These are phyloP conservation scores for Acanthacorydalis orientalis DNA, from an alignment of 2,888 invertebrate species.

Conservation along the genomic window DNA sequence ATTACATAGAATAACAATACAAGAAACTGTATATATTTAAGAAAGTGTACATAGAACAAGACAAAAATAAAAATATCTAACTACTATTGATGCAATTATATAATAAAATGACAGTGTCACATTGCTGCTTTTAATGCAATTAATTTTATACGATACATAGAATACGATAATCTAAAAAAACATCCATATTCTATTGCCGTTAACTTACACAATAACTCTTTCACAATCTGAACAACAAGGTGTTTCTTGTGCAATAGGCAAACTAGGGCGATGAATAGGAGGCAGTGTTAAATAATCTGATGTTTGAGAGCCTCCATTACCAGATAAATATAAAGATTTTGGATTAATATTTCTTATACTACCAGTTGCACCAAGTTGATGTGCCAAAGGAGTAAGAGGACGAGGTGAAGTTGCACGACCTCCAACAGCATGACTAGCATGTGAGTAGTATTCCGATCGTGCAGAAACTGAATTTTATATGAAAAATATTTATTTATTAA, in stretches of 20 bases:
- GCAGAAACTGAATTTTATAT: constrained; percentile 1
- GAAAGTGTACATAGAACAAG: not conserved
- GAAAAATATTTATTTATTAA: not conserved
- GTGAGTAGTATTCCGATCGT: constrained; percentile 48
- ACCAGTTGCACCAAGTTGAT: constrained; percentile 24
- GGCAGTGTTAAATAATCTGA: constrained; percentile 5
- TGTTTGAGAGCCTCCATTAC: not conserved
- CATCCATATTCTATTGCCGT: too few species aligned
- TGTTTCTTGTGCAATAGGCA: constrained; percentile 35
- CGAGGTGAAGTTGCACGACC: constrained; percentile 41
- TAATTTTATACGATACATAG: too few species aligned
- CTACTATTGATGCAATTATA: not conserved
- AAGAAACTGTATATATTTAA: too few species aligned
- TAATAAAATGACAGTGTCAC: not conserved
- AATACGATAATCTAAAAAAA: too few species aligned
- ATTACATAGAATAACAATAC: too few species aligned
- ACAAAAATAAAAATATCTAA: constrained; percentile 6
- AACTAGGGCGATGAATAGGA: constrained; percentile 22
- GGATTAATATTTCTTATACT: not conserved
- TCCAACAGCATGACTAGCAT: constrained; percentile 61
- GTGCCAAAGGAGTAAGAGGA: constrained; percentile 32
- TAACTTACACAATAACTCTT: constrained; percentile 74
- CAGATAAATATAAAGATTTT: too few species aligned
- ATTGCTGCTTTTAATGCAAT: not conserved
- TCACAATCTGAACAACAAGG: constrained; percentile 72